Conservation (phyloP, 1,140 invertebrate species). For the Probaryconus sp. region DNA sequence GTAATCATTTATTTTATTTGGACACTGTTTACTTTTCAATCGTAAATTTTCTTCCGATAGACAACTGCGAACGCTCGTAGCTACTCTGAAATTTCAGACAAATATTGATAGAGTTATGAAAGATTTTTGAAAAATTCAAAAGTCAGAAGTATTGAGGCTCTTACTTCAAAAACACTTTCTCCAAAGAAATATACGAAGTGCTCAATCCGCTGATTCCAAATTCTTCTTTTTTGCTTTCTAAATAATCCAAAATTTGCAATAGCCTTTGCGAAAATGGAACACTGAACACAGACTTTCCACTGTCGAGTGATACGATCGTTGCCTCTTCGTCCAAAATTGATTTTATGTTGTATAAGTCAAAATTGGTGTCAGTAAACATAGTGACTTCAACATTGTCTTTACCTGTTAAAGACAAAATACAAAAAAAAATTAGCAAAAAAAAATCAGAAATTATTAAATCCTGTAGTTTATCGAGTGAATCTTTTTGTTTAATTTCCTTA, state of each 20-base stretch:
- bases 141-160: too few relatives aligned
- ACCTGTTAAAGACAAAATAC: too few relatives aligned
- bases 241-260: slow-evolving; percentile 81
- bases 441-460: not conserved
- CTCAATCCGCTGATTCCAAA: slow-evolving; percentile 86
- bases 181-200: slow-evolving; percentile 88
- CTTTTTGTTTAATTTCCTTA: slow-evolving; percentile 60
- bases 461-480: too few relatives aligned
- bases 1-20: slow-evolving; percentile 49
- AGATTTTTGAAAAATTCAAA: slow-evolving; percentile 19
- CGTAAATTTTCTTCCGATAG: too few relatives aligned
- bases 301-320: slow-evolving; percentile 52
- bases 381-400: slow-evolving; percentile 75
- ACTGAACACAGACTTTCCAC: slow-evolving; percentile 72
- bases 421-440: too few relatives aligned
- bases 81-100: slow-evolving; percentile 51
- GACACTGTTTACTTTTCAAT: slow-evolving; percentile 62
- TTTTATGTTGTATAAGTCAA: slow-evolving; percentile 59
- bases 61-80: too few relatives aligned
- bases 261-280: slow-evolving; percentile 78
- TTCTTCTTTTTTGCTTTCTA: slow-evolving; percentile 81
- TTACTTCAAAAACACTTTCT: slow-evolving; percentile 92
- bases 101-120: slow-evolving; percentile 17
- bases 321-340: too few relatives aligned
- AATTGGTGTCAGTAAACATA: slow-evolving; percentile 68